Base-by-base conservation (phyloP, 2,888 invertebrate species). In the Tetragonisca angustula region DNA sequence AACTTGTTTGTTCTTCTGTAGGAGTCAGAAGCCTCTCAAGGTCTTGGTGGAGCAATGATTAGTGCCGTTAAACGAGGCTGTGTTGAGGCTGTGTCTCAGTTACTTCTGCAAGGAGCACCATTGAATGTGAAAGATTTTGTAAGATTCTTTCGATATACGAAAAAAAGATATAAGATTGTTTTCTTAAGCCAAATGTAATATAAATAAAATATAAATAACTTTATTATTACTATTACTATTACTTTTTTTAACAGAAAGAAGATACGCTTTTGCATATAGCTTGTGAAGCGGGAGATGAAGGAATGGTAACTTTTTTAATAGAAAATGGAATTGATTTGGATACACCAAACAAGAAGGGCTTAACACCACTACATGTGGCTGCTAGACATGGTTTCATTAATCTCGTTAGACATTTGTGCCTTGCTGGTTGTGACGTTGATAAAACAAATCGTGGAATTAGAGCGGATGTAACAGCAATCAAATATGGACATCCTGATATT, bases 391-490 rank as follows among this genome's bases (percentile, higher is more conserved):
- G 97, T 24, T 96, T 97, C 92, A 96, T 96, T 73, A 96, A 97
- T 92, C 95, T 97, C 87, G 96, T 91, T 89, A 96, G 96, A 89
- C 96, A 96, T 92, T 95, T 97, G 70, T 96, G 97, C 90, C 95
- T 97, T 86, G 96, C 97, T 80, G 97, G 97, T 64, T 97, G 97
- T 90, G 96, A 96, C 89, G 96, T 97, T 68, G 96, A 97, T 89
- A 95, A 96, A 82, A 95, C 96, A 72, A 97, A 97, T 93, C 95
- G 95, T 90, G 97, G 97, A 74, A 96, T 97, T 75, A 96, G 96
- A 68, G 97, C 97, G 6, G 97, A 97, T 91, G 96, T 97, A 62
- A 96, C 97, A 88, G 97, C 97, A n/a, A 94, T 97, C 75, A 97
- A 97, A 90, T 96, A 97, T 91, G 97, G 97, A 32, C 96, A 96